These are phyloP conservation scores for human (Homo sapiens) DNA, from an alignment of 2,113 vertebrate species.

Conservation along the genomic window DNA sequence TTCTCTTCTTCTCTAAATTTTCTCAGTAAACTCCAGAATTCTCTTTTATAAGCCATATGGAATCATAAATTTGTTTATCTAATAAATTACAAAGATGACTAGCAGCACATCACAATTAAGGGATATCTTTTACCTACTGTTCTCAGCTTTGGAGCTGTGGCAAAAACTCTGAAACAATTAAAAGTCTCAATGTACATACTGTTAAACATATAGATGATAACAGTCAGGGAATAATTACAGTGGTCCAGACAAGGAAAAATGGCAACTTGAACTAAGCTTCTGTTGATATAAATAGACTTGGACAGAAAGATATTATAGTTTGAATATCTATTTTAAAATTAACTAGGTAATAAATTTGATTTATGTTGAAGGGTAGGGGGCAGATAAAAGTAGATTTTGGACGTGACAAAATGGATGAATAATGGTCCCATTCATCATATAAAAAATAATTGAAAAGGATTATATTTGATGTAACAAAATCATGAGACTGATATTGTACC, in stretches of 20 bases:
- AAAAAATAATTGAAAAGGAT: neutral
- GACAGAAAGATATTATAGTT: neutral
- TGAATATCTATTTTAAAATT: neutral
- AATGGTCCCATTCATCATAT: neutral
- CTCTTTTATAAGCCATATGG: neutral
- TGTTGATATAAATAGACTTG: neutral
- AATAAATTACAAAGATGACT: neutral
- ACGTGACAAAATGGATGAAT: neutral
- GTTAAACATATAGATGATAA: neutral
- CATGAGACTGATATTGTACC: neutral
- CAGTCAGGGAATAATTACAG: neutral
- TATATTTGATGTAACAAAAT: neutral
- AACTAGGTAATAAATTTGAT: neutral
- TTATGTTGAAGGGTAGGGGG: neutral
- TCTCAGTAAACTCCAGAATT: neutral
- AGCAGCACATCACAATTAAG: neutral
- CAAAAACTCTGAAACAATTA: neutral
- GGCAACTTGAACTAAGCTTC: neutral
- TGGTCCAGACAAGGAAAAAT: neutral
- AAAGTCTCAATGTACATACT: neutral
- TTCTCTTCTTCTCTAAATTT: neutral
- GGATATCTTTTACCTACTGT: neutral
- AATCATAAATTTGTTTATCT: neutral
- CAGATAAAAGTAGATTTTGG: neutral
- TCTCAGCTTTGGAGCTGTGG: neutral